Evolutionary conservation across 2,888 invertebrate species (phyloP), one percentile per base, ranked within the genome.

Genomic region (Deilephila porcellus): DNA sequence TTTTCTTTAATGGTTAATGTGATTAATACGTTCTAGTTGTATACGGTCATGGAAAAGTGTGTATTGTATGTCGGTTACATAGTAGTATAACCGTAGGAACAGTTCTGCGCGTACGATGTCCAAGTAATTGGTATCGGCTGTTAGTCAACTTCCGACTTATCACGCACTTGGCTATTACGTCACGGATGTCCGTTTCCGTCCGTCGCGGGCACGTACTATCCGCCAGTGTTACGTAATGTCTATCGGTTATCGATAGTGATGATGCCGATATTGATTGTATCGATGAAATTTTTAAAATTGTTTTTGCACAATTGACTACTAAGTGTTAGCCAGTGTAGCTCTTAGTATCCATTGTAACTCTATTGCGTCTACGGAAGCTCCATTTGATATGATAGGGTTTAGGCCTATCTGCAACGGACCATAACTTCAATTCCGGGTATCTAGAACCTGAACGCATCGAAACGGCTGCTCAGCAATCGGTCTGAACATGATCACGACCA

Each of bases 81-180:
- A 67, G 20, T 67, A 17, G 20, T 67, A 17, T 29, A 6, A 25
- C 67, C 25, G 45, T 64, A 37, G 59, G 25, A 73, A 67, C 64
- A 73, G 67, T 53, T 32, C 72, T 25, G 25, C 17, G 19, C 59
- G 64, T 59, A 67, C 64, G 37, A 70, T 52, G 56, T 32, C 70
- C 70, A 56, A 71, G 71, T 73, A 71, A 79, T 77, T 80, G 78
- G 78, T 77, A 80, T 76, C 76, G 73, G 74, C 79, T 81, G 79
- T 86, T 86, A 84, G 83, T 87, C 87, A 85, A 83, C 87, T 87
- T 87, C 87, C 87, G 83, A 85, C 82, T 83, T 86, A 87, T 86
- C 83, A 85, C 83, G 80, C 83, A 81, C 85, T 86, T 81, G 75
- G 77, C 85, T 85, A 83, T 85, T 87, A 85, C 81, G 83, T 84